Evolutionary conservation across 2,113 vertebrate species (phyloP), one percentile per base, ranked within the genome.

Genomic region (Antigone vipio): DNA sequence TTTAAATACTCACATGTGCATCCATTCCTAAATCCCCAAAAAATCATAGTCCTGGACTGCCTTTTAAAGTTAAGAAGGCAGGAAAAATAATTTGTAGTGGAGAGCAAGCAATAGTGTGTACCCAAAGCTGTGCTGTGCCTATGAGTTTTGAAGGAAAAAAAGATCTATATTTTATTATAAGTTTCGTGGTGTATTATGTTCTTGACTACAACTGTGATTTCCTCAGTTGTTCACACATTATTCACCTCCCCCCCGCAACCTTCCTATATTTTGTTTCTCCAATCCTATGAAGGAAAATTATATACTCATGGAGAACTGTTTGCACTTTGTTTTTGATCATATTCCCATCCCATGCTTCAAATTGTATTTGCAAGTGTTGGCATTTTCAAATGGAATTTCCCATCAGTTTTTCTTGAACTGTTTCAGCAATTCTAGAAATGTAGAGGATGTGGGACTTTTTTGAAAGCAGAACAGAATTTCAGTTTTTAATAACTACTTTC

Each of bases 311-410:
- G 75, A 79, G 58, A 94, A 84, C 15, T 74, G 50, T 58, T 88
- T 92, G 50, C 3, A 6, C 35, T 87, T 91, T 0, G 1, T 13
- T 86, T 92, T 91, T 87, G 44, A 53, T 59, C 42, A 8, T 17
- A 56, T 63, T 93, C 62, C 50, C 44, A 62, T 75, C 56, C 69
- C 14, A 2, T 96, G 68, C 53, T 96, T 85, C 32, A 72, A 62
- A 85, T 53, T 64, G 52, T 87, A 35, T 85, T 91, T 92, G 83
- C 73, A 91, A 89, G 35, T 49, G 52, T 53, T 92, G 86, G 49
- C 83, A 60, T 97, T 97, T 92, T 89, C 45, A 72, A 58, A 56
- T 92, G 77, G 92, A 93, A 95, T 95, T 96, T 92, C 94, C 56
- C 58, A 85, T 89, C 76, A 26, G 18, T 29, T 92, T 92, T 87